phyloP scores from a whole-genome alignment of 2,888 invertebrate genomes.

The Thyatira batis region DNA sequence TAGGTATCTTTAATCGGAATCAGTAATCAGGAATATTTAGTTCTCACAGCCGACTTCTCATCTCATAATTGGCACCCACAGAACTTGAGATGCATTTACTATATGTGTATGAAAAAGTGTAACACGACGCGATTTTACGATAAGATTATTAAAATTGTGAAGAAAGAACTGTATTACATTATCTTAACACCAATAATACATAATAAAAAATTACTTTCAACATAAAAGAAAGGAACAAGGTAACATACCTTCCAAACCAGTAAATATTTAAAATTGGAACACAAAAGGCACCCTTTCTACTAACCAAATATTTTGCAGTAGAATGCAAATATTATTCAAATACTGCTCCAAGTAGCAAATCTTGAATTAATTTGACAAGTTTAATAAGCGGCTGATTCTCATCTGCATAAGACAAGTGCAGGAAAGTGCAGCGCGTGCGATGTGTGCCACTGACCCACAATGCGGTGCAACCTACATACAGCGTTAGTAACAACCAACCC shows the following conservation, averaged over 20 bases:
- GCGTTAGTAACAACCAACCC: conserved; percentile 51
- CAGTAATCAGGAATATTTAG: conserved; percentile 8
- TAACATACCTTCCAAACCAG: no score
- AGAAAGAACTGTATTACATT: not conserved
- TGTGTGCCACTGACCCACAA: conserved; percentile 70
- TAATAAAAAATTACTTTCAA: no score
- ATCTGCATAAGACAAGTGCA: conserved; percentile 66
- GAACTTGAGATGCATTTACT: not conserved
- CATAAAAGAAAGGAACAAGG: no score
- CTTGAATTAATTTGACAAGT: conserved; percentile 11
- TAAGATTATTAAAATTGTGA: not conserved
- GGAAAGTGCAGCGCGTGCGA: conserved; percentile 64
- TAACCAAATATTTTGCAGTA: not conserved
- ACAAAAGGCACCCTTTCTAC: no score
- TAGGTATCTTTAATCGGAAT: not conserved
- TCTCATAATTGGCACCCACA: conserved; percentile 20
- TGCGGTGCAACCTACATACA: conserved; percentile 60
- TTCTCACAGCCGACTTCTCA: conserved; percentile 54
- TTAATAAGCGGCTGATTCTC: conserved; percentile 28
- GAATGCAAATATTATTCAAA: not conserved
- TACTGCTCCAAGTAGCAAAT: conserved; percentile 3
- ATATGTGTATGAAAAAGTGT: not conserved
- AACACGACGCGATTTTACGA: not conserved
- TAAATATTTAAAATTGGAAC: no score
- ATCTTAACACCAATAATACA: no score